phyloP scores from a whole-genome alignment of 2,113 vertebrate genomes.

The Gobio gobio region DNA sequence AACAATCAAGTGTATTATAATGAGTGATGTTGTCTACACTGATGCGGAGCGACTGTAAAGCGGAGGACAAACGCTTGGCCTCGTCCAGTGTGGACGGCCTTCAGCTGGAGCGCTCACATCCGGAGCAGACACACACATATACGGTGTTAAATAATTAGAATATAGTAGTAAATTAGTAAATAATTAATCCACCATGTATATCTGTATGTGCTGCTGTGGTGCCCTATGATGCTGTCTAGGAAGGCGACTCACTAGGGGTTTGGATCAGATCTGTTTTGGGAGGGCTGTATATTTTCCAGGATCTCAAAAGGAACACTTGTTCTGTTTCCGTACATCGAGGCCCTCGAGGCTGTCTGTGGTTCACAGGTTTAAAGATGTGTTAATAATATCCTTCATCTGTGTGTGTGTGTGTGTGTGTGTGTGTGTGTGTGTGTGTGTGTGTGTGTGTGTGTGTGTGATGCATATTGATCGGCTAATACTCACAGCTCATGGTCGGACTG shows the following conservation, averaged over 20 bases:
- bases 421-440: conserved; percentile 8
- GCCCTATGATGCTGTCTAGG: background rate
- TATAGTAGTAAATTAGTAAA: too few species aligned
- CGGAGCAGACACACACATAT: background rate
- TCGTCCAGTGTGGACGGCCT: too few species aligned
- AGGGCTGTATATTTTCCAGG: background rate
- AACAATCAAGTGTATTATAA: too few species aligned
- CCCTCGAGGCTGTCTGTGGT: conserved; percentile 17
- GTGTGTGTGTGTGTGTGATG: conserved; percentile 25
- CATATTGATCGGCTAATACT: conserved; percentile 51
- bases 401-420: background rate
- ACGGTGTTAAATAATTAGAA: too few species aligned
- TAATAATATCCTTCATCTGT: conserved; percentile 20
- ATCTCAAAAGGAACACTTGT: conserved; percentile 25
- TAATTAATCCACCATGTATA: background rate
- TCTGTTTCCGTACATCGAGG: conserved; percentile 30
- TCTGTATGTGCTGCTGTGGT: background rate
- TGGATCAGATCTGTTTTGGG: background rate
- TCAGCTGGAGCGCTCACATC: too few species aligned
- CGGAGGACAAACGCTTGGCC: too few species aligned
- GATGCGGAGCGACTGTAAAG: too few species aligned
- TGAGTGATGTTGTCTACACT: too few species aligned
- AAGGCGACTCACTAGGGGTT: background rate
- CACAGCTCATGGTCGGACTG: conserved; percentile 28
- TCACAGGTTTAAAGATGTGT: conserved; percentile 32